These are phyloP conservation scores for Ptiloglossa arizonensis DNA, from an alignment of 1,140 invertebrate genomes.

Conservation along the genomic window DNA sequence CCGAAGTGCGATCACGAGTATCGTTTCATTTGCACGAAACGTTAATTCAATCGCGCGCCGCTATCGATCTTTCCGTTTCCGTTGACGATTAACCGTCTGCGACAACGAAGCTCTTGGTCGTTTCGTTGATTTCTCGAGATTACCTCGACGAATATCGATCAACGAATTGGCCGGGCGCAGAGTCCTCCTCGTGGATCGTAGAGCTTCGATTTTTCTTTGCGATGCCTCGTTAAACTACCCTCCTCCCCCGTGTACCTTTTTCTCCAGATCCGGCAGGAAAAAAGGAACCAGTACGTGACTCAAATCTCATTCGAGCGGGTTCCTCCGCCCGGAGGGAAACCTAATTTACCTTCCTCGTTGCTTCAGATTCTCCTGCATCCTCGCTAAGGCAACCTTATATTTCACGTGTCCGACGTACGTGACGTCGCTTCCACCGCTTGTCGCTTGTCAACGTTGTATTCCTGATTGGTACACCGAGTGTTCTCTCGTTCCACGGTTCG, in stretches of 20 bases:
- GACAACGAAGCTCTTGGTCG: too few relatives aligned
- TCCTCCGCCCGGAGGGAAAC: constrained; percentile 62
- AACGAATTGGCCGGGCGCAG: too few relatives aligned
- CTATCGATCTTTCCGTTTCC: not conserved
- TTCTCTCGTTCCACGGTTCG: not conserved
- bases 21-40: not conserved
- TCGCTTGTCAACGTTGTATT: constrained; percentile 29
- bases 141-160: too few relatives aligned
- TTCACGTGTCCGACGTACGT: constrained; percentile 46
- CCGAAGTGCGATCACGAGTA: not conserved
- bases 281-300: constrained; percentile 78
- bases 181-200: constrained; percentile 29
- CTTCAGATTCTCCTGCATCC: constrained; percentile 37
- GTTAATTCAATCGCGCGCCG: not conserved
- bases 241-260: too few relatives aligned
- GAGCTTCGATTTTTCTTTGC: constrained; percentile 67
- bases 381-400: not conserved
- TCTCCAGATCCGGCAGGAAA: constrained; percentile 41
- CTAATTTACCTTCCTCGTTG: constrained; percentile 61
- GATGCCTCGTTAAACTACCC: constrained; percentile 72
- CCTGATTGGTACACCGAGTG: constrained; percentile 14
- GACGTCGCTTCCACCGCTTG: constrained; percentile 30
- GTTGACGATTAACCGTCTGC: not conserved
- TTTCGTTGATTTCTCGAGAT: too few relatives aligned
- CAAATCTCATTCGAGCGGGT: constrained; percentile 75